A percentile compares a stretch with the other conserved stretches of the same genome.
Evolutionary conservation across 2,113 vertebrate genomes (phyloP).

Genomic region (Lycocorax pyrrhopterus): DNA sequence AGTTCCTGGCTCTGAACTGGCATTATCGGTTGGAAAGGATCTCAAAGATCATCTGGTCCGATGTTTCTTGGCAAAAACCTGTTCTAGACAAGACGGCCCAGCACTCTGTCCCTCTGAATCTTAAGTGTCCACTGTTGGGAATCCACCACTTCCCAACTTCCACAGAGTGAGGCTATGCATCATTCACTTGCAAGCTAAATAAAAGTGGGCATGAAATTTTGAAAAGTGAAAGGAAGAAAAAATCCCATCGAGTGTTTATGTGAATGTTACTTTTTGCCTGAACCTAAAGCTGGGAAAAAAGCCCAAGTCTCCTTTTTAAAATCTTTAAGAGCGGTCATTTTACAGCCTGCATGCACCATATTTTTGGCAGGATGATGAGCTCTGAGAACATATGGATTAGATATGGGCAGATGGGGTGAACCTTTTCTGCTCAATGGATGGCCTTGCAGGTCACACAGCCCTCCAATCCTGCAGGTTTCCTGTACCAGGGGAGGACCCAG

Average conservation of each 20-base stretch:
- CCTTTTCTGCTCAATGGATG: neutral
- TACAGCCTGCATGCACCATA: neutral
- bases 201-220: neutral
- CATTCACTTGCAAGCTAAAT: neutral
- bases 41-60: neutral
- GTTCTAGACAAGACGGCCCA: neutral
- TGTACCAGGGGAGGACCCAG: neutral
- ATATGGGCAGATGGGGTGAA: neutral
- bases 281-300: neutral
- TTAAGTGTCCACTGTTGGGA: neutral
- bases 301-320: neutral
- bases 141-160: neutral
- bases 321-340: neutral
- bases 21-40: neutral
- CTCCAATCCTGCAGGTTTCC: neutral
- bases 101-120: neutral
- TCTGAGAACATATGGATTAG: neutral
- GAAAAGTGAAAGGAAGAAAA: neutral
- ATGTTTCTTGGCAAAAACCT: neutral
- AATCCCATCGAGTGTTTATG: neutral
- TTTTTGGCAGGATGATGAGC: neutral
- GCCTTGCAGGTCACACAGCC: neutral
- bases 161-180: neutral
- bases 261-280: neutral
- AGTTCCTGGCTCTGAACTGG: neutral